Base-by-base conservation (phyloP, 2,888 invertebrate species). In the Tricholauxania praeusta region DNA sequence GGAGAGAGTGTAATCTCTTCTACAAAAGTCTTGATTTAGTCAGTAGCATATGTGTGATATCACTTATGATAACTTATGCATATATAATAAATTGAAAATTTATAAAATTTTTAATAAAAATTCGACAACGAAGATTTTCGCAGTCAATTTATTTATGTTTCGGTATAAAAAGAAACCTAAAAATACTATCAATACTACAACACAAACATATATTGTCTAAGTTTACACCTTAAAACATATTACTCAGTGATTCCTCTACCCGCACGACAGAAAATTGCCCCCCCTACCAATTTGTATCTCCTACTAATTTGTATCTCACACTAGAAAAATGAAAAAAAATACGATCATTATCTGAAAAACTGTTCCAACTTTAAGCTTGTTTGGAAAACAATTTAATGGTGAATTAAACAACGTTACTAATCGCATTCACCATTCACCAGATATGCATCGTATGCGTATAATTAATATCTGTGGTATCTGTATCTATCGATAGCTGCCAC, bases 331-430 rank as follows among this genome's bases (percentile, higher is more conserved):
- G 7, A 39, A 28, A 32, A 3, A 32, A 32, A 39, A 39, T 39
- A 39, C 39, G 39, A 39, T 7, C 39, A 10, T 72, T 78, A 55
- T 70, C 74, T 65, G 63, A 68, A 60, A 66, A 71, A 72, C 68
- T 73, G 77, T 65, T 71, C 48, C 22, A 15, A 72, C 51, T 19
- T 48, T 39, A 17, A 55, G 17, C 59, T 64, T 76, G 80, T 82
- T 82, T 81, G 77, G 77, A 82, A 78, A 81, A 77, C 82, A 80
- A 82, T 82, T 82, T 81, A 81, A 82, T 82, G 81, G 82, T 82
- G 82, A 82, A 79, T 82, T 81, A 80, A 76, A 81, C 79, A 82
- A 81, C 80, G 81, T 79, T 78, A 78, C 80, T 82, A 82, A 82
- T 81, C 81, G 82, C 81, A 53, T 57, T 17, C 53, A 32, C 39